Base-by-base conservation (phyloP, 2,113 vertebrate genomes). In the Lagopus leucura region DNA sequence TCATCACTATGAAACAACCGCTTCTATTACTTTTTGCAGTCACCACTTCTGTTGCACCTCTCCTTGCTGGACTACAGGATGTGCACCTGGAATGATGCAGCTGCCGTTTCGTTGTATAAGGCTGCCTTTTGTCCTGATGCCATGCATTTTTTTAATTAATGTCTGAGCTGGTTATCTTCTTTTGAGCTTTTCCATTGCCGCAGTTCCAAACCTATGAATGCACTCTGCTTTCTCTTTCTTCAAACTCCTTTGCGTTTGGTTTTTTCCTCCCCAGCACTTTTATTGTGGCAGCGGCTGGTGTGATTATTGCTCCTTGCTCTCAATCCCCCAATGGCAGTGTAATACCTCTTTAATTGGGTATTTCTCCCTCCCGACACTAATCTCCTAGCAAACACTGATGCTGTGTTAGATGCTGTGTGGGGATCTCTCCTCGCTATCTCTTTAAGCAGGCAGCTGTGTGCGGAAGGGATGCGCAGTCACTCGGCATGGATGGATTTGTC, bases 351-450 rank as follows among this genome's bases (percentile, higher is more conserved):
- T 96, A 96, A 96, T 94, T 95, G 93, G 93, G 85, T 96, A 94
- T 95, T 96, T 94, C 76, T 96, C 40, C 82, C 70, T 88, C 73
- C 95, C 61, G 86, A 95, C 96, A 94, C 91, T 95, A 95, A 95
- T 97, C 96, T 97, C 93, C 94, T 88, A 95, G 95, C 94, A 96
- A 95, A 94, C 78, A 85, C 89, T 0, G 21, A 93, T 96, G 91
- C 80, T 0, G 2, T 69, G 89, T 77, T 95, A 93, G 95, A 96
- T 97, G 94, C 85, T 92, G 91, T 92, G 93, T 88, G 82, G 96
- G 96, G 94, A 95, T 96, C 95, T 94, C 95, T 94, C 93, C 74
- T 81, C 91, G 22, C 91, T 95, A 95, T 97, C 94, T 96, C 76
- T 88, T 94, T 65, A 92, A 88, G 88, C 96, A 95, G 94, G 91